A percentile compares a stretch with the other conserved stretches of the same genome.
Evolutionary conservation across 1,140 invertebrate genomes (phyloP).

Genomic region (Orchestia grillus): DNA sequence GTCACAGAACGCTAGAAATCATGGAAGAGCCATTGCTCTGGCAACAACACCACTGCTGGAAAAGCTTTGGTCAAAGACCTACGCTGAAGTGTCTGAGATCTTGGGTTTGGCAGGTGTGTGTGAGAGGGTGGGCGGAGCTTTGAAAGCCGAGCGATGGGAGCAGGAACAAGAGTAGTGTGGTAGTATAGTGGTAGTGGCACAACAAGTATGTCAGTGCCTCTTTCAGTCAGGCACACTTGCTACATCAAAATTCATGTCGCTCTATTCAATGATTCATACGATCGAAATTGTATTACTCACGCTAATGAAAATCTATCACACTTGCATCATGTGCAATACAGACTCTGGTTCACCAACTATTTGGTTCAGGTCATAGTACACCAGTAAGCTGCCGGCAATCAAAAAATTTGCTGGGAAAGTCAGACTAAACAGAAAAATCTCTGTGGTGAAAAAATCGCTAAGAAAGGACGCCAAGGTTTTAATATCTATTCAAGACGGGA

Average conservation of each 20-base stretch:
- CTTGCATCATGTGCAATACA: background rate
- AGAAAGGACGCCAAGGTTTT: too few relatives aligned
- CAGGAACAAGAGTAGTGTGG: background rate
- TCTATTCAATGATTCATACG: background rate
- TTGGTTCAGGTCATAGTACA: too few relatives aligned
- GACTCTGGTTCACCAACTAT: background rate
- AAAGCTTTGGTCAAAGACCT: conserved; percentile 39
- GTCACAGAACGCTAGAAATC: background rate
- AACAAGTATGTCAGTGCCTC: background rate
- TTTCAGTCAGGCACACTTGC: background rate
- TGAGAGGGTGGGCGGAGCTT: background rate
- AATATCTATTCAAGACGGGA: too few relatives aligned
- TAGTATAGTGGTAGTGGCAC: background rate
- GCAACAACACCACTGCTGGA: conserved; percentile 19
- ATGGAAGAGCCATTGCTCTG: background rate
- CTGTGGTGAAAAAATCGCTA: too few relatives aligned
- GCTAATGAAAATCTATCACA: background rate
- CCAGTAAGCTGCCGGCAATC: too few relatives aligned
- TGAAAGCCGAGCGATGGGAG: background rate
- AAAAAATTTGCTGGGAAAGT: too few relatives aligned
- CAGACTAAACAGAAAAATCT: too few relatives aligned
- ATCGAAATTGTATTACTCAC: background rate
- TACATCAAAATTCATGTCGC: background rate
- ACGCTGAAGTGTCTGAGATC: background rate
- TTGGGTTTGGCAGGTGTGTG: background rate